Percentiles rank a stretch among this genome's conserved stretches.
Evolutionary conservation across 1,140 invertebrate species (phyloP).

Genomic region (Rhyacophila brunnea): DNA sequence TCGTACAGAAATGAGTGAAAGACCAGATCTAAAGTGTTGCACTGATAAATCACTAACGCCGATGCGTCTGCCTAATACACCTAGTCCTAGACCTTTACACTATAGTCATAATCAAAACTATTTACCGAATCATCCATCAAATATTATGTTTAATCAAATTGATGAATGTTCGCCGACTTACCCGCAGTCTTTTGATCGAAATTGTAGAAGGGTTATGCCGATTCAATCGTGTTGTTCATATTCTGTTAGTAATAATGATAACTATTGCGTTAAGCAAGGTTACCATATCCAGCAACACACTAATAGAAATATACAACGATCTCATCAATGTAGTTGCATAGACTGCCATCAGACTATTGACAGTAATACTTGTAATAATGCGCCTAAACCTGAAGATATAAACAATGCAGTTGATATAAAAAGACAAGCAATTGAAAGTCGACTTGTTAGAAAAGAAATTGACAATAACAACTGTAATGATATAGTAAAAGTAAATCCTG

Average conservation of each 20-base stretch:
- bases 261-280: neutral
- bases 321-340: neutral
- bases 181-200: too few species aligned
- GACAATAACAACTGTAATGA: conserved; percentile 1
- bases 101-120: neutral
- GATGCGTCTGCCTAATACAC: neutral
- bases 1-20: neutral
- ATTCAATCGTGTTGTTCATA: neutral
- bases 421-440: conserved; percentile 12
- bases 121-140: neutral
- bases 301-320: too few species aligned
- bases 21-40: neutral
- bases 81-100: neutral
- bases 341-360: neutral
- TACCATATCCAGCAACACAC: neutral
- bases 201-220: too few species aligned
- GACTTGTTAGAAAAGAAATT: neutral
- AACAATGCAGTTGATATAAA: conserved; percentile 13
- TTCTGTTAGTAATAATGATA: neutral
- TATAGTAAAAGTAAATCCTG: neutral
- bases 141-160: neutral
- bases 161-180: too few species aligned
- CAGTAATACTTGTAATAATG: neutral
- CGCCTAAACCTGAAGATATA: neutral
- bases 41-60: neutral